Evolutionary conservation across 2,113 vertebrate genomes (phyloP).

Genomic region (Vicugna pacos): DNA sequence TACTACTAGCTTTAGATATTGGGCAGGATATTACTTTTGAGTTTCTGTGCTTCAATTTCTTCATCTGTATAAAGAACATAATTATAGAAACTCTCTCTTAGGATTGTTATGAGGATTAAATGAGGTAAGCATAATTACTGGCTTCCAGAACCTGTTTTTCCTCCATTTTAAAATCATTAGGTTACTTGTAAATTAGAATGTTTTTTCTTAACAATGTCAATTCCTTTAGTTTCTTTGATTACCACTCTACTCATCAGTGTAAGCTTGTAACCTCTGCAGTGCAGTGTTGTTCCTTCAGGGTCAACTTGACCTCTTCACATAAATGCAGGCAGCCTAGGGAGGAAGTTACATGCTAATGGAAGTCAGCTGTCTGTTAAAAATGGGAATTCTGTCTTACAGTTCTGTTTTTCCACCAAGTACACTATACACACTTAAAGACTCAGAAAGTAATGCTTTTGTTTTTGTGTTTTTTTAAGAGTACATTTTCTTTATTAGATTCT

Average conservation of each 20-base stretch:
- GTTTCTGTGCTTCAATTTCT: neutral
- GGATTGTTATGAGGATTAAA: neutral
- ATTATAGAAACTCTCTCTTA: neutral
- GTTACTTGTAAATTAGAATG: neutral
- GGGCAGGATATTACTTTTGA: neutral
- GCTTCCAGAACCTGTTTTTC: neutral
- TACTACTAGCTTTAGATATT: neutral
- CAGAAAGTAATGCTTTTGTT: neutral
- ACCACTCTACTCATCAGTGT: neutral
- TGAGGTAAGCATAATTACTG: neutral
- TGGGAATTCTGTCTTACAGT: neutral
- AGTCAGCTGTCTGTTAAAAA: slow-evolving; percentile 25
- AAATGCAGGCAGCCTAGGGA: neutral
- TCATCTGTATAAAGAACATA: neutral
- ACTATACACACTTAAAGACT: neutral
- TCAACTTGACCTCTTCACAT: neutral
- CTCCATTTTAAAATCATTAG: neutral
- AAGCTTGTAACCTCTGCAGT: neutral
- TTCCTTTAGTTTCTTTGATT: neutral
- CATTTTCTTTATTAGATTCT: neutral
- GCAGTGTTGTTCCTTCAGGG: neutral
- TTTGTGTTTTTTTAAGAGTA: neutral
- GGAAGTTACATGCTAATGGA: neutral
- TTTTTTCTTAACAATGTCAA: neutral
- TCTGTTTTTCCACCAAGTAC: neutral